A percentile compares a stretch with the other conserved stretches of the same genome.
These are phyloP conservation scores for Bucco capensis DNA, from an alignment of 2,113 vertebrate species.

Conservation along the genomic window DNA sequence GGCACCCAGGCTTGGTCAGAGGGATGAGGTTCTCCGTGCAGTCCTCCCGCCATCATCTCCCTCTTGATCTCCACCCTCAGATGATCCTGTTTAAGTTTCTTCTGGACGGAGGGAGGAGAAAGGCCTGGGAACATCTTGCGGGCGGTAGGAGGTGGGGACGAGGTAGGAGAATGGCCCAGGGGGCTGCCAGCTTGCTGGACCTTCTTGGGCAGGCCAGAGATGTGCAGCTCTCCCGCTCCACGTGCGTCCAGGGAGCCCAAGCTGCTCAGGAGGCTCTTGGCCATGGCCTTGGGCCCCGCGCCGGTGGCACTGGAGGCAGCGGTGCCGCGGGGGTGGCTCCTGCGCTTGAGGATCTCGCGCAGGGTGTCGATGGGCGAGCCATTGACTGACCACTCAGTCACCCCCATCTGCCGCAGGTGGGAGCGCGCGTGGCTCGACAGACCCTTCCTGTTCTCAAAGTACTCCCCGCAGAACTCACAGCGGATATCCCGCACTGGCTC, in stretches of 20 bases:
- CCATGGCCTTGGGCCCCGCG: constrained; percentile 56
- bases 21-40: constrained; percentile 67
- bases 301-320: background rate
- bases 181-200: constrained; percentile 67
- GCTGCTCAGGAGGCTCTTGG: constrained; percentile 49
- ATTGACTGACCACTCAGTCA: constrained; percentile 93
- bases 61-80: constrained; percentile 76
- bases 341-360: constrained; percentile 84
- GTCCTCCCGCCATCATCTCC: constrained; percentile 71
- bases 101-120: constrained; percentile 65
- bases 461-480: constrained; percentile 94
- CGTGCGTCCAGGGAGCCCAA: constrained; percentile 64
- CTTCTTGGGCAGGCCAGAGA: constrained; percentile 68
- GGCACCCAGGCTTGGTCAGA: constrained; percentile 69
- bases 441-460: constrained; percentile 94
- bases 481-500: constrained; percentile 85
- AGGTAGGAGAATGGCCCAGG: constrained; percentile 68
- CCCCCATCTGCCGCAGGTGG: constrained; percentile 93
- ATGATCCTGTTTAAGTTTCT: constrained; percentile 76
- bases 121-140: constrained; percentile 76
- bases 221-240: constrained; percentile 62
- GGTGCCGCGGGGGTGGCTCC: constrained; percentile 57
- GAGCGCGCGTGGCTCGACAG: constrained; percentile 93
- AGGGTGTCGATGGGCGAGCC: constrained; percentile 94
- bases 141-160: constrained; percentile 75